A percentile compares a stretch with the other conserved stretches of the same genome.
Conservation (phyloP, 2,113 vertebrate species). For the Sitta europaea region DNA sequence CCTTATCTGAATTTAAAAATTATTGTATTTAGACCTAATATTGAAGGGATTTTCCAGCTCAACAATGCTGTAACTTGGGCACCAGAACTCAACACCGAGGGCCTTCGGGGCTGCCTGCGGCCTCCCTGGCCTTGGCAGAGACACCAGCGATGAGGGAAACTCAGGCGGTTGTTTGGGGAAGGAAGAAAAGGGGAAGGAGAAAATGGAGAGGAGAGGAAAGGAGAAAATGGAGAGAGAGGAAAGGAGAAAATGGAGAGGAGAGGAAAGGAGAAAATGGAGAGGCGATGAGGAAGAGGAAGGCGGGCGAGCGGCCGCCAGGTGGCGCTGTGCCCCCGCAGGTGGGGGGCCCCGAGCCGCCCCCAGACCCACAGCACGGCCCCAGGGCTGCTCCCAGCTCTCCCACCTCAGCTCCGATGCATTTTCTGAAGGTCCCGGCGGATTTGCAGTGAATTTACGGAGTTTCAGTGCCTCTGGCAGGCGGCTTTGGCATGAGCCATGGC, state of each 20-base stretch:
- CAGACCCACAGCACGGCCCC: background rate
- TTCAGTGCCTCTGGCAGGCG: no score
- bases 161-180: accelerated
- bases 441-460: no score
- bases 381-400: no score
- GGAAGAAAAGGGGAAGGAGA: background rate
- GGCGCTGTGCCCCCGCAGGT: background rate
- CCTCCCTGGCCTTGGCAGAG: background rate
- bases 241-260: no score
- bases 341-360: background rate
- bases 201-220: no score
- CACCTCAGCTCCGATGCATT: no score
- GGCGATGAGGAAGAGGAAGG: background rate
- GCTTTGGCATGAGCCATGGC: no score
- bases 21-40: background rate
- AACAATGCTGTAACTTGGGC: background rate
- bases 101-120: background rate
- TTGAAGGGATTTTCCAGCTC: background rate
- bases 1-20: background rate
- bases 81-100: background rate
- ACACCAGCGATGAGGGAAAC: accelerated
- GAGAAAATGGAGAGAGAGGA: no score
- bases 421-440: no score
- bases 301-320: background rate
- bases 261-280: no score